These are phyloP conservation scores for Xestia xanthographa DNA, from an alignment of 2,888 invertebrate genomes.

Conservation along the genomic window DNA sequence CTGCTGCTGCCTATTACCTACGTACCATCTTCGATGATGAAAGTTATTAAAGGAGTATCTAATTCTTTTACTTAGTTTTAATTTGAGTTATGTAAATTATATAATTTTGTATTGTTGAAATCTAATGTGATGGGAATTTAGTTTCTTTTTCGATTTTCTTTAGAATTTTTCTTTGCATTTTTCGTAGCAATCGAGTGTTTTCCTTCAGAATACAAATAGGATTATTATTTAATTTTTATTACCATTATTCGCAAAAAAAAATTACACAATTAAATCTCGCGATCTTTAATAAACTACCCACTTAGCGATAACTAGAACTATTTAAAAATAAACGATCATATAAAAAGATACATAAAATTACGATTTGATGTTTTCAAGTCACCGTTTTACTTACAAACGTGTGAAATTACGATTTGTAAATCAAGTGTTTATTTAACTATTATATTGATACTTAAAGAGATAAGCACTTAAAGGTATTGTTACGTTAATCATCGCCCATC, in stretches of 20 bases:
- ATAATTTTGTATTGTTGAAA: background rate
- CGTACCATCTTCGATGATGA: background rate
- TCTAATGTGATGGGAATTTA: background rate
- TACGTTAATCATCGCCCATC: constrained; percentile 13
- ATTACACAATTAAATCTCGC: background rate
- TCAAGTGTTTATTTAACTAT: constrained; percentile 11
- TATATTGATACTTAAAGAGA: constrained; percentile 34
- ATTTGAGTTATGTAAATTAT: background rate
- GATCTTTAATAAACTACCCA: background rate
- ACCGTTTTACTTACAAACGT: constrained; percentile 28
- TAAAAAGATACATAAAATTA: constrained; percentile 2
- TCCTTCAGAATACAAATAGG: background rate
- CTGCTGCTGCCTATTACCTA: too few species aligned
- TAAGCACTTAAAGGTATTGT: constrained; percentile 28
- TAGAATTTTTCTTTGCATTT: too few species aligned
- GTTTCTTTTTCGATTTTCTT: too few species aligned
- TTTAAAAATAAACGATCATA: background rate
- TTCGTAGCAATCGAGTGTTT: background rate
- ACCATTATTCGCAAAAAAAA: background rate
- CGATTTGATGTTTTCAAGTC: background rate
- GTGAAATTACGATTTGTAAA: constrained; percentile 16
- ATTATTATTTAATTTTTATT: background rate
- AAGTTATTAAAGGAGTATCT: background rate
- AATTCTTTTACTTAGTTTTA: background rate
- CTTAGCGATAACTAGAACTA: background rate